Evolutionary conservation across 1,140 invertebrate species (phyloP), one percentile per base, ranked within the genome.

Genomic region (Halyomorpha halys): DNA sequence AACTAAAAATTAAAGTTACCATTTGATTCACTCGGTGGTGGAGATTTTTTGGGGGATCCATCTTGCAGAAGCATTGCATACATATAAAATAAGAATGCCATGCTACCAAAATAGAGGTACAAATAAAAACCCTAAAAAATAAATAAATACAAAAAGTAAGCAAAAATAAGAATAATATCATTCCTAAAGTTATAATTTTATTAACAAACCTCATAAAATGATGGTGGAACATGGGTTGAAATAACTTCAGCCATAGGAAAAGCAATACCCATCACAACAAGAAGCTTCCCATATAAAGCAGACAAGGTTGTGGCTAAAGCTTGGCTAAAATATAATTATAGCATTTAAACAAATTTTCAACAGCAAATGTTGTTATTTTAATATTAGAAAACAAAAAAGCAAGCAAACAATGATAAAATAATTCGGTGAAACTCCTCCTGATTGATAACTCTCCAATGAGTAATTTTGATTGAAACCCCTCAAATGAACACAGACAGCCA

Each of bases 161-260:
- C 6, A 53, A 25, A 8, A 21, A 19, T 9, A 8, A 9, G 3
- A 25, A 6, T 53, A 53, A 53, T 8, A 53, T 21, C 1, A 53
- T 21, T 21, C 16, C 3, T 15, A 25, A 53, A 39, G 34, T 39
- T 39, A 53, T 16, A 53, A 25, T 19, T 21, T 11, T 53, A 53
- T 14, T 8, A 19, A 34, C 54, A 44, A 72, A 87, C 88, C 81
- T 91, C 88, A 76, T 91, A 93, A 74, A 90, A 91, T 2, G 90
- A 91, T 56, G 89, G 87, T 71, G 90, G 89, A 72, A 93, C 90
- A 74, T 90, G 89, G n/a, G 89, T 89, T 21, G 89, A 91, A 70
- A 91, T 91, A 62, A 91, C 89, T 80, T 92, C 89, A 53, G 89
- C 87, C 82, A 95, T 90, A 54, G 93, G 93, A 78, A 97, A 93